Conservation (phyloP, 2,888 invertebrate species). For the Colletes collaris region DNA sequence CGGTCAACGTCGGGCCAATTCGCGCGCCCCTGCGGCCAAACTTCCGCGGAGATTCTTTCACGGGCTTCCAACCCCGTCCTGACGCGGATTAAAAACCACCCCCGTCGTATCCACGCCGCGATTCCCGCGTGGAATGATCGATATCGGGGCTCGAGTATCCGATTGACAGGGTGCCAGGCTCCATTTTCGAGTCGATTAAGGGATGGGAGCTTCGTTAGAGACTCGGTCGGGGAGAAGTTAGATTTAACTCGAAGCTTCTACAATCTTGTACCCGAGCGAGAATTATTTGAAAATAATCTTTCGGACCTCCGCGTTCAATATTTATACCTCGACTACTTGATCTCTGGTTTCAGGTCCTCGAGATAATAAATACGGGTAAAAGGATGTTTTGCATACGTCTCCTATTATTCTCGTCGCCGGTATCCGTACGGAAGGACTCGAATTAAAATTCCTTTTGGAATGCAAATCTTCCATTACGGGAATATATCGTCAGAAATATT, state of each 20-base stretch:
- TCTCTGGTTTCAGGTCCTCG: no score
- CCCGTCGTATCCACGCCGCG: background rate
- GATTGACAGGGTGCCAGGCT: background rate
- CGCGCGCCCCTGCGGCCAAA: constrained; percentile 46
- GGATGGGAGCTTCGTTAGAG: background rate
- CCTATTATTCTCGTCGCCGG: no score
- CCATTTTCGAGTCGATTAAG: background rate
- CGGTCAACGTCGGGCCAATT: constrained; percentile 57
- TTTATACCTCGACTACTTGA: no score
- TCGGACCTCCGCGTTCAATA: no score
- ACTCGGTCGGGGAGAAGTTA: background rate
- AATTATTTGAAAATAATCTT: no score
- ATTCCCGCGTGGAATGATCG: background rate
- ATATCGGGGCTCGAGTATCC: background rate
- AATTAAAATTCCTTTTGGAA: no score
- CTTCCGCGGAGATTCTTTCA: constrained; percentile 32
- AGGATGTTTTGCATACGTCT: no score
- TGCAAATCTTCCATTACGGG: no score
- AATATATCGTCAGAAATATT: background rate
- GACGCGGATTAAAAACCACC: constrained; percentile 47
- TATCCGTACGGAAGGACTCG: no score
- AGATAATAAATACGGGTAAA: no score
- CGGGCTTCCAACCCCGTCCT: background rate
- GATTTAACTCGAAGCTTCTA: no score
- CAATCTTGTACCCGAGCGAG: no score